Evolutionary conservation across 2,113 vertebrate genomes (phyloP).

Genomic region (Crotalus helleri): DNA sequence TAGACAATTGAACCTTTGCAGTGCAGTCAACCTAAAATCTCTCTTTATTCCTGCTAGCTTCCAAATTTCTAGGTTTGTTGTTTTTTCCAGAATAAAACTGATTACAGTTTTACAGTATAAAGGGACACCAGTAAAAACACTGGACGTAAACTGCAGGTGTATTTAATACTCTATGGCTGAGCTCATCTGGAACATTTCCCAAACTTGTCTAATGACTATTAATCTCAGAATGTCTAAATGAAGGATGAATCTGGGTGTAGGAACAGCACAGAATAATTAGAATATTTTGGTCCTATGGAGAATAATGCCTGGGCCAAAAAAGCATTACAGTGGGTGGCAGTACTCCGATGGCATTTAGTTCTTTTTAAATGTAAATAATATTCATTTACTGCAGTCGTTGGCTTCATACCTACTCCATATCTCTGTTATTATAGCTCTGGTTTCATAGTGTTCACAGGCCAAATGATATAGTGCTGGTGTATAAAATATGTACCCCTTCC

Average conservation of each 20-base stretch:
- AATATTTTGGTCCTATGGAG: neutral
- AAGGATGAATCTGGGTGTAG: neutral
- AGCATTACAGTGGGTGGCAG: neutral
- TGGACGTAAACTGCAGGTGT: neutral
- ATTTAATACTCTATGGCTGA: neutral
- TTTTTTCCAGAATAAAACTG: neutral
- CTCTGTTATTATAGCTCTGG: neutral
- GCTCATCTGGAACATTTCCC: neutral
- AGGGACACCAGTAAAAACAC: neutral
- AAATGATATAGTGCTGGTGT: neutral
- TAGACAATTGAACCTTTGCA: neutral
- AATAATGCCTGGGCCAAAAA: neutral
- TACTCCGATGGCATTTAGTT: neutral
- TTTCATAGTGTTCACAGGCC: neutral
- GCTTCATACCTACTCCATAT: neutral
- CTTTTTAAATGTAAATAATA: neutral
- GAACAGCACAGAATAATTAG: neutral
- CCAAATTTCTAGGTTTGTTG: neutral
- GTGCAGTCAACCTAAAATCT: neutral
- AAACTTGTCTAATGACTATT: neutral
- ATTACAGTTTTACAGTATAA: neutral
- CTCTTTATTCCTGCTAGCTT: neutral
- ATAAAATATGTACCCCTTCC: neutral
- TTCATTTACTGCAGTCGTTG: neutral
- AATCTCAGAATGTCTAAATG: neutral